These are phyloP conservation scores for Incurvaria masculella DNA, from an alignment of 2,888 invertebrate species.

Conservation along the genomic window DNA sequence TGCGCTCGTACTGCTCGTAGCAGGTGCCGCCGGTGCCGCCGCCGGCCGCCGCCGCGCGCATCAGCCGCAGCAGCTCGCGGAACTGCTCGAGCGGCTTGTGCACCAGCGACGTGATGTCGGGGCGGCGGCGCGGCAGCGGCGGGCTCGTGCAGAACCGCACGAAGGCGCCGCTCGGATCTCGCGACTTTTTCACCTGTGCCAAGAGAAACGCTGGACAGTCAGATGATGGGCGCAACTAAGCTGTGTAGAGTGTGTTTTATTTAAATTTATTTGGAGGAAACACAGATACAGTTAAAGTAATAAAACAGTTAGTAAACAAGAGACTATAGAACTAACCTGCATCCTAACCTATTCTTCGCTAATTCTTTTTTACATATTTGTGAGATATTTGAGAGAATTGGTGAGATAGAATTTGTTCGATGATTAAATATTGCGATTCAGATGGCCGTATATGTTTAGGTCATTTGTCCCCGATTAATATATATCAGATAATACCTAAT, in stretches of 20 bases:
- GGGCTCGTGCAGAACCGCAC: slow-evolving; percentile 78
- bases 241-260: no score
- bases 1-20: slow-evolving; percentile 46
- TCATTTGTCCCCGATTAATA: no score
- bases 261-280: no score
- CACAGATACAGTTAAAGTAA: no score
- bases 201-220: no score
- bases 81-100: slow-evolving; percentile 82
- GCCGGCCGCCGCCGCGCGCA: slow-evolving; percentile 41
- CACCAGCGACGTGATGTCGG: slow-evolving; percentile 80
- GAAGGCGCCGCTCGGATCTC: slow-evolving; percentile 74
- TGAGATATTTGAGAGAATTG: no score
- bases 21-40: slow-evolving; percentile 32
- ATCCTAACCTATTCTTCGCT: no score
- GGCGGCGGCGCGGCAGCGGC: slow-evolving; percentile 74
- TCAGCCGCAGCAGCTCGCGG: slow-evolving; percentile 43
- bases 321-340: no score
- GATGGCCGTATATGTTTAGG: neutral
- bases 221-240: no score
- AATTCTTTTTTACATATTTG: no score
- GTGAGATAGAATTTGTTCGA: neutral
- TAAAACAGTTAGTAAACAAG: no score
- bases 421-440: neutral
- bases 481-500: no score
- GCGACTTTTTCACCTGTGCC: slow-evolving; percentile 64